These are phyloP conservation scores for Conomelus anceps DNA, from an alignment of 2,888 invertebrate species.

Conservation along the genomic window DNA sequence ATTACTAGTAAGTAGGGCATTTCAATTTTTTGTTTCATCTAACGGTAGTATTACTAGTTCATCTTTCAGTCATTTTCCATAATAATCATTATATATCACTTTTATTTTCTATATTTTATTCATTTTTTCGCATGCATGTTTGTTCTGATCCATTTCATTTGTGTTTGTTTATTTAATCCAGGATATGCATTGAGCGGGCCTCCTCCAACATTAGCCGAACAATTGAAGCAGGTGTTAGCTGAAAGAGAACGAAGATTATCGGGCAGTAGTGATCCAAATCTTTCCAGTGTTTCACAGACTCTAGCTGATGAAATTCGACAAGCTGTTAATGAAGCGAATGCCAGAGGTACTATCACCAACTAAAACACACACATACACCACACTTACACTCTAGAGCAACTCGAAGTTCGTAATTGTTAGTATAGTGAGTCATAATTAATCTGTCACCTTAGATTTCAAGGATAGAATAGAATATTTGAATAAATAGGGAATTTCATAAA, in stretches of 20 bases:
- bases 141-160: neutral
- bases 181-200: constrained; percentile 42
- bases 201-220: constrained; percentile 74
- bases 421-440: too few species aligned
- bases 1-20: too few species aligned
- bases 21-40: neutral
- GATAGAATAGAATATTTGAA: too few species aligned
- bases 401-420: too few species aligned
- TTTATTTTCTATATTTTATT: neutral
- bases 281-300: constrained; percentile 58
- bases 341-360: constrained; percentile 58
- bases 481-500: too few species aligned
- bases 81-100: neutral
- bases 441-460: too few species aligned
- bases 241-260: constrained; percentile 67
- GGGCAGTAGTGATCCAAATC: constrained; percentile 33
- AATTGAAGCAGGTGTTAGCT: constrained; percentile 77
- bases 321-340: constrained; percentile 82
- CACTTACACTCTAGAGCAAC: neutral
- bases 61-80: neutral
- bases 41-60: neutral
- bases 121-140: neutral
- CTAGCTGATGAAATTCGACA: constrained; percentile 81
- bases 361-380: neutral
- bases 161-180: neutral